Evolutionary conservation across 2,888 invertebrate species (phyloP).

Genomic region (Athalia rosae): DNA sequence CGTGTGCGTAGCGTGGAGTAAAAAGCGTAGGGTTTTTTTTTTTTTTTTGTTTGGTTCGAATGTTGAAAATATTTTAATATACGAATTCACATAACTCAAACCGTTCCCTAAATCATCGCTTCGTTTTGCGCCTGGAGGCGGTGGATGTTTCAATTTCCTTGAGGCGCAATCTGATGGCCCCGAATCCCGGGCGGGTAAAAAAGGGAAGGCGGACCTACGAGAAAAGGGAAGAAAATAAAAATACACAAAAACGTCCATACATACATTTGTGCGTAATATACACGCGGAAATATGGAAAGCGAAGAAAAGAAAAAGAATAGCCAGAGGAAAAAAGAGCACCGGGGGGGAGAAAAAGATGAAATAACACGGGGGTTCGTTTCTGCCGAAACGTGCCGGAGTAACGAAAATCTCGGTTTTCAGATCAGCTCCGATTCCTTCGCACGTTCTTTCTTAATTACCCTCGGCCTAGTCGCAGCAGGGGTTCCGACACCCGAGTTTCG

Average conservation of each 20-base stretch:
- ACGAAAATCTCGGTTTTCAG: conserved; percentile 23
- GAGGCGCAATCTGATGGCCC: conserved; percentile 81
- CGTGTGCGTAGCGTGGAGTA: not conserved
- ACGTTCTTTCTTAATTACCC: conserved; percentile 27
- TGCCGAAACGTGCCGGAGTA: conserved; percentile 41
- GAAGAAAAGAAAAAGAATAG: conserved; percentile 47
- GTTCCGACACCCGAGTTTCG: not conserved
- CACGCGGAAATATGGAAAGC: conserved; percentile 3
- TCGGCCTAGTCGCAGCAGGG: not conserved
- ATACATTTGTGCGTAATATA: conserved; percentile 30
- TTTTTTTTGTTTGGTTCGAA: too few relatives aligned
- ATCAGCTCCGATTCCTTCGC: conserved; percentile 10
- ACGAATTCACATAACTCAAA: conserved; percentile 71
- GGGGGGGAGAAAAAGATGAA: conserved; percentile 48
- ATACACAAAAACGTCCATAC: conserved; percentile 39
- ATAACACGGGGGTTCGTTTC: conserved; percentile 56
- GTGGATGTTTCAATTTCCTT: conserved; percentile 85
- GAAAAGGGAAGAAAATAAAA: conserved; percentile 49
- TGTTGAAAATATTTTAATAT: conserved; percentile 65
- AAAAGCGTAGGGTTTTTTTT: conserved; percentile 57
- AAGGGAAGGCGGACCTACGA: conserved; percentile 8
- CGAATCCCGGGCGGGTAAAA: conserved; percentile 46
- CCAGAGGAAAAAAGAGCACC: conserved; percentile 29
- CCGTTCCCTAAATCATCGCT: conserved; percentile 70
- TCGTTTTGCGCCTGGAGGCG: conserved; percentile 66